Evolutionary conservation across 2,888 invertebrate species (phyloP).

Genomic region (Tyria jacobaeae): DNA sequence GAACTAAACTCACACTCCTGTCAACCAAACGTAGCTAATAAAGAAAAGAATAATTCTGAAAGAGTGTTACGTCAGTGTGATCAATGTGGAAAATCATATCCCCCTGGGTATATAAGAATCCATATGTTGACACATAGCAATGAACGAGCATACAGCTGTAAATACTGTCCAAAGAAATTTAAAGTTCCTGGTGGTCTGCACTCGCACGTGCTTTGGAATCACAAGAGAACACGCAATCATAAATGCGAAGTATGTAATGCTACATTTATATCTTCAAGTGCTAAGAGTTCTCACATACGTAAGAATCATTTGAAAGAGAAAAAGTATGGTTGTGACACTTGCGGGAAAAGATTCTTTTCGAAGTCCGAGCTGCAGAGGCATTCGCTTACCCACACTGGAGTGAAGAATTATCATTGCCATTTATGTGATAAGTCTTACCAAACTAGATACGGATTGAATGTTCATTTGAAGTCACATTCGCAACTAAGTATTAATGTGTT

Average conservation of each 20-base stretch:
- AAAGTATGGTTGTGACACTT: slow-evolving; percentile 80
- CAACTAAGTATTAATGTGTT: slow-evolving; percentile 60
- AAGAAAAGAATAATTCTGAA: slow-evolving; percentile 65
- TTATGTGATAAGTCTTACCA: slow-evolving; percentile 82
- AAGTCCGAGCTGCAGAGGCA: slow-evolving; percentile 80
- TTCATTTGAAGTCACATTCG: slow-evolving; percentile 79
- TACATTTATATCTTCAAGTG: slow-evolving; percentile 80
- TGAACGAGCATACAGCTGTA: slow-evolving; percentile 75
- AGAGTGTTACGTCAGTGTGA: slow-evolving; percentile 75
- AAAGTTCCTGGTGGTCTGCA: slow-evolving; percentile 80
- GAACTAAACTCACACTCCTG: slow-evolving; percentile 70
- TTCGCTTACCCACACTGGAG: slow-evolving; percentile 79
- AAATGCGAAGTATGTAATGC: slow-evolving; percentile 82
- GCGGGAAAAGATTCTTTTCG: slow-evolving; percentile 79
- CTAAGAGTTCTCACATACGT: slow-evolving; percentile 77
- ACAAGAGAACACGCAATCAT: slow-evolving; percentile 78
- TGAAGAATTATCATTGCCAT: slow-evolving; percentile 82
- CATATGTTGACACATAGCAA: slow-evolving; percentile 80
- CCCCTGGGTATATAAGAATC: slow-evolving; percentile 78
- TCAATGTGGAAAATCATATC: slow-evolving; percentile 83
- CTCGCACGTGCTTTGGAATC: slow-evolving; percentile 81
- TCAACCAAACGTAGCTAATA: slow-evolving; percentile 62
- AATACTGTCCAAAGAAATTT: slow-evolving; percentile 81
- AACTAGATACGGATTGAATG: slow-evolving; percentile 81
- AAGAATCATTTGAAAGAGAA: slow-evolving; percentile 82